A percentile compares a stretch with the other conserved stretches of the same genome.
Evolutionary conservation across 2,888 invertebrate genomes (phyloP).

Genomic region (Drosophila colorata): DNA sequence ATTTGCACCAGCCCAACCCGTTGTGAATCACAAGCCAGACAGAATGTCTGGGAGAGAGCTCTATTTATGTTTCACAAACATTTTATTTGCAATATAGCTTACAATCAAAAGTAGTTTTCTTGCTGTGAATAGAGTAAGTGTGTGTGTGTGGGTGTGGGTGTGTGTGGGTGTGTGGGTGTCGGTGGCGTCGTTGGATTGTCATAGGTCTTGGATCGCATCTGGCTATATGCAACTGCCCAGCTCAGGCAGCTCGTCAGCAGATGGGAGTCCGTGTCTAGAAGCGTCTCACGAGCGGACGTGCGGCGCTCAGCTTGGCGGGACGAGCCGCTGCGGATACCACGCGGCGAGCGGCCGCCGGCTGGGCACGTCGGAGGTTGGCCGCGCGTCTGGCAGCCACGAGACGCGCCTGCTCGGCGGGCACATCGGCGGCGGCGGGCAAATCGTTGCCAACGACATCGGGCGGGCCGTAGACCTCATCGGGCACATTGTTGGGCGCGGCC

Average conservation of each 20-base stretch:
- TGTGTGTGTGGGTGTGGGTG: constrained; percentile 14
- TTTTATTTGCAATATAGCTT: constrained; percentile 55
- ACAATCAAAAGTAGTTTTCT: constrained; percentile 39
- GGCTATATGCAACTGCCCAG: constrained; percentile 31
- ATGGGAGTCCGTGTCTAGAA: constrained; percentile 34
- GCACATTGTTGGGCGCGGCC: constrained; percentile 66
- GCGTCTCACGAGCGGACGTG: constrained; percentile 44
- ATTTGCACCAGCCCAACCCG: constrained; percentile 4
- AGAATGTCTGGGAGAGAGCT: constrained; percentile 38
- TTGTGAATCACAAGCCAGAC: constrained; percentile 47
- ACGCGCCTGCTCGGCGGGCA: constrained; percentile 72
- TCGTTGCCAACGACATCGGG: constrained; percentile 70
- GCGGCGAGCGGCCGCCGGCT: constrained; percentile 62
- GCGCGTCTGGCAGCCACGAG: constrained; percentile 70
- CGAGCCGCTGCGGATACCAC: constrained; percentile 48
- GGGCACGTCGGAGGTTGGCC: constrained; percentile 61
- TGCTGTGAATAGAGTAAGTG: constrained; percentile 10
- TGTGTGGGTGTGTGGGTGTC: constrained; percentile 16
- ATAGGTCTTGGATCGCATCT: constrained; percentile 48
- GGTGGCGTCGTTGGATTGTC: constrained; percentile 55
- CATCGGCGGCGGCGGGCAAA: constrained; percentile 65
- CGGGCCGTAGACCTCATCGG: constrained; percentile 79
- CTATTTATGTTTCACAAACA: constrained; percentile 54
- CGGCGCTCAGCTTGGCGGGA: constrained; percentile 65
- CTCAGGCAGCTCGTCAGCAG: constrained; percentile 33